Conservation (phyloP, 2,888 invertebrate genomes). For the Drosophila anceps region DNA sequence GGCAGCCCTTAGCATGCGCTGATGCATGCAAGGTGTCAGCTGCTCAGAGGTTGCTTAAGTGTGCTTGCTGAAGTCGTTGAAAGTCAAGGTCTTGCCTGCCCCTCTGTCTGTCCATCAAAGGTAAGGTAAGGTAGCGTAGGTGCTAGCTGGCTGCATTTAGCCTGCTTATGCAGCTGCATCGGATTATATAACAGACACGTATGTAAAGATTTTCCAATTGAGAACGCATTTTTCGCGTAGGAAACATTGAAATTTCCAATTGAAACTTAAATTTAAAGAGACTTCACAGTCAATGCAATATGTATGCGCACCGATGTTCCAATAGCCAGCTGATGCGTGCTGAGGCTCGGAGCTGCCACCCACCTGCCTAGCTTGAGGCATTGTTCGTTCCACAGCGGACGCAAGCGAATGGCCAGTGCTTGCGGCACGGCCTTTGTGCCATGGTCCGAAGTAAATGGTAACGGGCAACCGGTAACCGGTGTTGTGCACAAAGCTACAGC, state of each 20-base stretch:
- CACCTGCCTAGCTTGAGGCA: not conserved
- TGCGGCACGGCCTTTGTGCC: conserved; percentile 5
- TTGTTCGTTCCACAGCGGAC: not conserved
- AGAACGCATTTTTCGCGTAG: not conserved
- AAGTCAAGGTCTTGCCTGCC: not conserved
- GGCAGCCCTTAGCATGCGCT: not conserved
- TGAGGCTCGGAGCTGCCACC: not conserved
- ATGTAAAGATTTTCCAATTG: no score
- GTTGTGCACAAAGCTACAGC: not conserved
- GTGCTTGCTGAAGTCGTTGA: not conserved
- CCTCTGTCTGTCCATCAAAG: not conserved
- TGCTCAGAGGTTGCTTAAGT: not conserved
- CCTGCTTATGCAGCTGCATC: not conserved
- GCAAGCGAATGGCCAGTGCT: not conserved
- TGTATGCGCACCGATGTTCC: not conserved
- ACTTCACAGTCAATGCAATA: not conserved
- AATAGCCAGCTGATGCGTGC: conserved; percentile 5
- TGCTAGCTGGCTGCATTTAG: not conserved
- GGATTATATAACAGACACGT: not conserved
- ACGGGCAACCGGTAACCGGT: not conserved
- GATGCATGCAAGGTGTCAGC: not conserved
- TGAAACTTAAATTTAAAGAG: not conserved
- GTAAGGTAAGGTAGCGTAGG: not conserved
- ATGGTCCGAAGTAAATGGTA: not conserved
- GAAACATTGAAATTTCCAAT: not conserved